Evolutionary conservation across 2,797 vertebrate genomes (phyloP), one percentile per base, ranked within the genome.

Genomic region (Ctenosaura bakeri): DNA sequence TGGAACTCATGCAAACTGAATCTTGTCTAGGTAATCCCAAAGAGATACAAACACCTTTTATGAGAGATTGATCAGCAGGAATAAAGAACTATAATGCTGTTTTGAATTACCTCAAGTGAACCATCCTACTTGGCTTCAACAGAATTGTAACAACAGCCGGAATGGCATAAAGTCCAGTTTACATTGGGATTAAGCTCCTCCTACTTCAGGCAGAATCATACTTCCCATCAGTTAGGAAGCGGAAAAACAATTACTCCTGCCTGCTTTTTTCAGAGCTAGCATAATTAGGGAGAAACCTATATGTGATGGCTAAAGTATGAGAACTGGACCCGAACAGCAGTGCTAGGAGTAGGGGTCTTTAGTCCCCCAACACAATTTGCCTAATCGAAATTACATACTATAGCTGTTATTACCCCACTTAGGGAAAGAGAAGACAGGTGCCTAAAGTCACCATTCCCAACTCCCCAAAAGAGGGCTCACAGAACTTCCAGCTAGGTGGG

Each of bases 31-130:
- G 73, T 82, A 86, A 74, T 74, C 13, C 5, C 2, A 56, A 86
- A 74, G 78, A 64, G 85, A 78, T 66, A 22, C n/a, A 35, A 83
- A 76, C n/a, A 24, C 12, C 16, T 10, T 82, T 82, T 83, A 87
- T 38, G 46, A 76, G 35, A 26, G 84, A 32, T 14, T 89, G 24
- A 82, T 50, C 74, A 74, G 35, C 26, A 69, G 26, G 69, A 73
- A 90, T 50, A n/a, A 73, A 85, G 35, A n/a, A 18, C 20, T 73
- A 80, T 86, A 50, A 18, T 1, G 4, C 13, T 38, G 42, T 2
- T 6, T 24, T 52, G 5, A 35, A 66, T 82, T 38, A 56, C 66
- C 16, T 86, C 56, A 12, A 52, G 6, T 8, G 24, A 76, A 80
- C 83, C 35, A 86, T 29, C 22, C 32, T 90, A 69, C 32, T 71